Conservation (phyloP, 2,797 vertebrate genomes). For the Pteronotus mesoamericanus region DNA sequence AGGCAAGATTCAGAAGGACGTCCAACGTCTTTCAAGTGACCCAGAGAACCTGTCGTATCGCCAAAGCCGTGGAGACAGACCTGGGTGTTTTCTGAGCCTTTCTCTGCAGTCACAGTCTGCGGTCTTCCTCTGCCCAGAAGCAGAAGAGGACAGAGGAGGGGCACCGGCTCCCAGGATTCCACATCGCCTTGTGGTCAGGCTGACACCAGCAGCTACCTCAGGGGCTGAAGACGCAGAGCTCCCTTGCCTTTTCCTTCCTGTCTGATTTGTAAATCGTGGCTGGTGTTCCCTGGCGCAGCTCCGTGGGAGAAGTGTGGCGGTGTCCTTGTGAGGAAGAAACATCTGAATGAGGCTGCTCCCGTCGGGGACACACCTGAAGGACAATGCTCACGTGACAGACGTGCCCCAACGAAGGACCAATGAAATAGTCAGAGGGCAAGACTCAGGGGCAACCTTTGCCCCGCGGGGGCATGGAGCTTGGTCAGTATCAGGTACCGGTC, state of each 20-base stretch:
- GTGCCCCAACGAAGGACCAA: rapidly evolving
- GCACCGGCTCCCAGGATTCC: conserved; percentile 49
- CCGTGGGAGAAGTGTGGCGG: rapidly evolving
- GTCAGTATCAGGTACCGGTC: no score
- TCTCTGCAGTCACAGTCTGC: rapidly evolving
- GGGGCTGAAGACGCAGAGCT: neutral
- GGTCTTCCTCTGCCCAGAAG: neutral
- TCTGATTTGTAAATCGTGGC: conserved; percentile 59
- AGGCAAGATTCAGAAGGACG: conserved; percentile 14
- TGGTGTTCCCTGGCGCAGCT: rapidly evolving
- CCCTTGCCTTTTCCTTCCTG: neutral
- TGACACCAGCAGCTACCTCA: conserved; percentile 44
- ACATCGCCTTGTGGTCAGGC: neutral
- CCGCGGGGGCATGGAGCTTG: rapidly evolving
- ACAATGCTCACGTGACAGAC: rapidly evolving
- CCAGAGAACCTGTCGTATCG: neutral
- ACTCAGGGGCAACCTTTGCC: rapidly evolving
- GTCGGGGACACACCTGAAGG: neutral
- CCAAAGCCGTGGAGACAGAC: rapidly evolving
- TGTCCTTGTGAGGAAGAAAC: neutral
- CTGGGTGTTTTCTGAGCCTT: rapidly evolving
- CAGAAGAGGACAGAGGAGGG: conserved; percentile 18
- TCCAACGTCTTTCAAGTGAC: conserved; percentile 47
- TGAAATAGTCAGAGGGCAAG: neutral
- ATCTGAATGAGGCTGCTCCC: neutral